phyloP scores from a whole-genome alignment of 2,888 invertebrate genomes.

The Notodromas monacha region DNA sequence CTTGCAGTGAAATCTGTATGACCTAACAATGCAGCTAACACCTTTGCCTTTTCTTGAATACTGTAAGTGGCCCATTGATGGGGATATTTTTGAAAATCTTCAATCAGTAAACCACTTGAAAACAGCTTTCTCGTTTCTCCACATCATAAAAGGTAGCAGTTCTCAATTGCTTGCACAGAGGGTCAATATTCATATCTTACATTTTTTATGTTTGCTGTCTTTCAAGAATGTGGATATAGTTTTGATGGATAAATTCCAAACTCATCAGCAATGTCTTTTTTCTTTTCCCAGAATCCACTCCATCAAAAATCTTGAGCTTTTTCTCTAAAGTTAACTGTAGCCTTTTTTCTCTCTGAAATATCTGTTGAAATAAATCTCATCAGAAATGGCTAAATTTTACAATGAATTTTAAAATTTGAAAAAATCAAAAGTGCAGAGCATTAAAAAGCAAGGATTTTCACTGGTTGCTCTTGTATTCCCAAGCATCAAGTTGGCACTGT shows the following conservation, averaged over 20 bases:
- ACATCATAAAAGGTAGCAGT: neutral
- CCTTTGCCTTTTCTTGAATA: neutral
- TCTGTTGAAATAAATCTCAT: too few relatives aligned
- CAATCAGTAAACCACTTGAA: neutral
- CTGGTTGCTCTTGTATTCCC: too few relatives aligned
- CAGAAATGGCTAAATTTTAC: too few relatives aligned
- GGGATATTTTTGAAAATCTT: neutral
- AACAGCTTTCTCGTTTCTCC: neutral
- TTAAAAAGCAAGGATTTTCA: too few relatives aligned
- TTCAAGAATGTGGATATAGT: slow-evolving; percentile 1
- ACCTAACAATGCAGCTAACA: neutral
- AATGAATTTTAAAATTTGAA: too few relatives aligned
- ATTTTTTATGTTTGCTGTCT: neutral
- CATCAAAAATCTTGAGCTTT: slow-evolving; percentile 1
- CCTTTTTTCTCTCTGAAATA: neutral
- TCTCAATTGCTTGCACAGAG: neutral
- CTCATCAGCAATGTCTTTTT: neutral
- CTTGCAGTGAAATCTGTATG: neutral
- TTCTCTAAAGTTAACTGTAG: neutral
- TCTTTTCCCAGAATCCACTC: neutral
- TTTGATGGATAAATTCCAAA: neutral
- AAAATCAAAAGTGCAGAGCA: too few relatives aligned
- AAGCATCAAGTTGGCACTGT: too few relatives aligned
- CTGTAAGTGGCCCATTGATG: neutral
- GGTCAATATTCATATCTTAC: neutral